These are phyloP conservation scores for Drepanosiphum platanoidis DNA, from an alignment of 2,888 invertebrate genomes.

Conservation along the genomic window DNA sequence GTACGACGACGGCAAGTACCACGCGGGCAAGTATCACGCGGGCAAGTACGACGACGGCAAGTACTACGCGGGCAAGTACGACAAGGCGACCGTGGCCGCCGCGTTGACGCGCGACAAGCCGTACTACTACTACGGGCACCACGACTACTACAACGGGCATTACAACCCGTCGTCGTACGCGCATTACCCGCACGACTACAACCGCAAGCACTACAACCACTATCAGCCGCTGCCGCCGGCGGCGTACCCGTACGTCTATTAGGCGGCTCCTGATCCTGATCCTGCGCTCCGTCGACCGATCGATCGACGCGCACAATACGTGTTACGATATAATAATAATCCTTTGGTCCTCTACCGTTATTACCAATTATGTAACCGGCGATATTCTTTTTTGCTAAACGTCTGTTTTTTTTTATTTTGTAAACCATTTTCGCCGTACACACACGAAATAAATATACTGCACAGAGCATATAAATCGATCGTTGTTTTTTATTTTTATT, in stretches of 20 bases:
- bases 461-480: no score
- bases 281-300: not conserved
- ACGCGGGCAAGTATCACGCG: slow-evolving; percentile 28
- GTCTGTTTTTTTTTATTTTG: no score
- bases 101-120: slow-evolving; percentile 26
- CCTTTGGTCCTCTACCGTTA: no score
- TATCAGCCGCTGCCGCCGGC: not conserved
- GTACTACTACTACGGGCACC: not conserved
- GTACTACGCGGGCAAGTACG: slow-evolving; percentile 64
- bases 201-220: not conserved
- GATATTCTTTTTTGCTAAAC: no score
- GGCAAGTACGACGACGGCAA: slow-evolving; percentile 61
- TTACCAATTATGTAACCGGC: no score
- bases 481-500: no score
- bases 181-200: slow-evolving; percentile 40
- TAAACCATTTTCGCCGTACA: no score
- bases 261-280: not conserved
- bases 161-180: slow-evolving; percentile 16
- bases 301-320: no score
- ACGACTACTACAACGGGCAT: not conserved
- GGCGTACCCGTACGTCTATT: slow-evolving; percentile 28
- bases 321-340: not conserved
- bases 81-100: slow-evolving; percentile 30
- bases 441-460: no score
- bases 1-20: slow-evolving; percentile 64